phyloP scores from a whole-genome alignment of 2,797 vertebrate genomes.

The Chaunax sp. region DNA sequence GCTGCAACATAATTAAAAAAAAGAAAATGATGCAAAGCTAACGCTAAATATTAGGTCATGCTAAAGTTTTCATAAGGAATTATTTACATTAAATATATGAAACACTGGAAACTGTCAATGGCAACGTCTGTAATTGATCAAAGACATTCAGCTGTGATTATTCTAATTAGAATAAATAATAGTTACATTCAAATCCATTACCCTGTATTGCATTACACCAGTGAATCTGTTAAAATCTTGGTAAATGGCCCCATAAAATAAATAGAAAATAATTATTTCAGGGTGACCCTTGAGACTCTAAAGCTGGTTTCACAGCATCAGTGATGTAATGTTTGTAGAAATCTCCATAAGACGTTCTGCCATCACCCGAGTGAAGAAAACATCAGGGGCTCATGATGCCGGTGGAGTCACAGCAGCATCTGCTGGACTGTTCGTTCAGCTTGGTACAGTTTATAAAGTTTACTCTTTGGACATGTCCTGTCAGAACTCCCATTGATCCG shows the following conservation, averaged over 20 bases:
- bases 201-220: not conserved
- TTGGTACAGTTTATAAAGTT: conserved; percentile 60
- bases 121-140: too few relatives aligned
- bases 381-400: conserved; percentile 45
- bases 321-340: conserved; percentile 25
- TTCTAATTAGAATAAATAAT: not conserved
- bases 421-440: conserved; percentile 45
- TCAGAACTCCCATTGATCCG: conserved; percentile 58
- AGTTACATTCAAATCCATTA: not conserved
- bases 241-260: not conserved
- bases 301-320: conserved; percentile 1
- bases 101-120: too few relatives aligned
- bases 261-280: not conserved
- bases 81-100: too few relatives aligned
- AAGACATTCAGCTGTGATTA: not conserved
- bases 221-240: not conserved
- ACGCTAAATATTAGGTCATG: too few relatives aligned
- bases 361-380: conserved; percentile 37
- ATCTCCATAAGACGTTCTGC: conserved; percentile 13
- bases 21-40: too few relatives aligned
- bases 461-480: conserved; percentile 59
- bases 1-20: not conserved
- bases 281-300: not conserved
- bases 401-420: conserved; percentile 51
- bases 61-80: too few relatives aligned